Evolutionary conservation across 2,888 invertebrate genomes (phyloP), one percentile per base, ranked within the genome.

Genomic region (Aquatica leii): DNA sequence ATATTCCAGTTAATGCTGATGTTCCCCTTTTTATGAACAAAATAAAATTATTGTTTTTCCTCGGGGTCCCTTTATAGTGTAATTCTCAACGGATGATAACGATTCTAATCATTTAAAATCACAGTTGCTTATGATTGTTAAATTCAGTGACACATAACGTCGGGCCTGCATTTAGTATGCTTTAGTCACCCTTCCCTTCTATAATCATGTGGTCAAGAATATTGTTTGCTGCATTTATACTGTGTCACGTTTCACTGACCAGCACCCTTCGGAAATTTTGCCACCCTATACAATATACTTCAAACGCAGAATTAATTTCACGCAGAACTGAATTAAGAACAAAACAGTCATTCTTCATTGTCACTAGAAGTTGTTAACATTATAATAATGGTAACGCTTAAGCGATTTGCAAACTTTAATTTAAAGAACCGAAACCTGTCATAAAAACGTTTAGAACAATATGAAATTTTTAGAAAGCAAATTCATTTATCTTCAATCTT

Each of bases 131-230:
- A 53, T 60, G 40, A 73, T 75, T 75, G 75, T 75, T 66, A 68
- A 68, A 71, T 66, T 73, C 74, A 73, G 77, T 77, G 77, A 75
- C 76, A 73, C 75, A 75, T 74, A 74, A 77, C 78, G 75, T 62
- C 73, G 66, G 73, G 74, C 77, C 77, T 74, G 75, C 74, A 72
- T 76, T 78, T 78, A 73, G 71, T 37, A 59, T 56, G 37, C 65
- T 63, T 62, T 66, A 73, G 73, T 74, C 73, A 75, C 76, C 75
- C 73, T 70, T 58, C 37, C 62, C 48, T 64, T 71, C 67, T 70
- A 71, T 68, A 70, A 72, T 76, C 75, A 69, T 76, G 77, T 65
- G 78, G 78, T 76, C 75, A 74, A 73, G 74, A 71, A 73, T 75
- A 77, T 76, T 75, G 75, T 75, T 69, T 69, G 70, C 66, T 71